phyloP scores from a whole-genome alignment of 2,113 vertebrate species.

The Muscicapa adusta region DNA sequence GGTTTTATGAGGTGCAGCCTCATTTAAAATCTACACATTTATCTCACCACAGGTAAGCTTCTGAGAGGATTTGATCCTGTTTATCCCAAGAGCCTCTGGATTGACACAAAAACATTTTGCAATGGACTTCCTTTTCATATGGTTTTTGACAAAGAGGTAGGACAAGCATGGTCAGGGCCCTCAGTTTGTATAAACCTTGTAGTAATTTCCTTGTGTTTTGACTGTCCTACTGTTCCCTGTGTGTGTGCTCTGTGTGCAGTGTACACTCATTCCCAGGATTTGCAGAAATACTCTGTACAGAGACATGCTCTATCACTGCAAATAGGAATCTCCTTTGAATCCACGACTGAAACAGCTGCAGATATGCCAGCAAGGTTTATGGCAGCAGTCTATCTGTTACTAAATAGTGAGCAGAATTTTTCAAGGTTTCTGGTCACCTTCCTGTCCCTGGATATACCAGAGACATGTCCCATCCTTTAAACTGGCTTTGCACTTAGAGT shows the following conservation, averaged over 20 bases:
- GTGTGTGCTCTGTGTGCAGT: accelerated
- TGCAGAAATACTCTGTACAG: background rate
- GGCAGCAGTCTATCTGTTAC: background rate
- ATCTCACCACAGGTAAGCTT: slow-evolving; percentile 66
- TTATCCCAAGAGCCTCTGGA: slow-evolving; percentile 75
- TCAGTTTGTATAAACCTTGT: background rate
- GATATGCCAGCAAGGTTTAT: background rate
- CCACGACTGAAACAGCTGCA: background rate
- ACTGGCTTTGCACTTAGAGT: background rate
- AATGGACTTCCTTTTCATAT: slow-evolving; percentile 80
- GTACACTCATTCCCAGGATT: background rate
- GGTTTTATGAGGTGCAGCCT: background rate
- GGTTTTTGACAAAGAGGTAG: slow-evolving; percentile 81
- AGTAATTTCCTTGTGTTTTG: background rate
- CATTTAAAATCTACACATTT: background rate
- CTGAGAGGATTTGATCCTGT: slow-evolving; percentile 75
- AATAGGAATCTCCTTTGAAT: background rate
- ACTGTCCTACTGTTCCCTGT: background rate
- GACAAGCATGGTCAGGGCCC: background rate
- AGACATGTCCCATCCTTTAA: background rate
- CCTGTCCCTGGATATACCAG: background rate
- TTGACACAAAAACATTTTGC: slow-evolving; percentile 79
- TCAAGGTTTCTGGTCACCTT: background rate
- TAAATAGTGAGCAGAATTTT: background rate
- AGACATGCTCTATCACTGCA: background rate